phyloP scores from a whole-genome alignment of 2,113 vertebrate genomes.

The Syngnathoides biaculeatus region DNA sequence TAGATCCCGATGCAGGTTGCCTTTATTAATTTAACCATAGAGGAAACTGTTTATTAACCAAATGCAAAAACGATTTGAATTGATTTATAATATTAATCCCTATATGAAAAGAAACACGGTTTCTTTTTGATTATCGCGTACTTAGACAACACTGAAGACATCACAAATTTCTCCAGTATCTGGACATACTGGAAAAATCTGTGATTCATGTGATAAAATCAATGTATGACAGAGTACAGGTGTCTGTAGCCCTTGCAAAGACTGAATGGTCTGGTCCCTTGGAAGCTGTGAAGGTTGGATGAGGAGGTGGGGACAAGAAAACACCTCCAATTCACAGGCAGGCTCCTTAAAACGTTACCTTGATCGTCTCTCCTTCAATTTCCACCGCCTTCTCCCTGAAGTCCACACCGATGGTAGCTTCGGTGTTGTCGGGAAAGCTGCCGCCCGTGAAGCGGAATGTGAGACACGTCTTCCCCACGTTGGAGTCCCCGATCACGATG shows the following conservation, averaged over 20 bases:
- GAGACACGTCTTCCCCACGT: constrained; percentile 95
- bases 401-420: constrained; percentile 96
- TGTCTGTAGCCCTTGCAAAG: background rate
- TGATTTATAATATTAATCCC: background rate
- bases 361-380: constrained; percentile 93
- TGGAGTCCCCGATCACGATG: constrained; percentile 96
- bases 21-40: background rate
- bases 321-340: constrained; percentile 24
- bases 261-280: background rate
- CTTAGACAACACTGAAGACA: background rate
- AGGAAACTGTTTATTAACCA: background rate
- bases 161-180: no score
- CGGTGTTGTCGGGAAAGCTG: constrained; percentile 89
- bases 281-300: constrained; percentile 3
- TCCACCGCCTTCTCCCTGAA: constrained; percentile 96
- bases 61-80: background rate
- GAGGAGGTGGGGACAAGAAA: constrained; percentile 1
- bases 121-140: background rate
- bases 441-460: constrained; percentile 96
- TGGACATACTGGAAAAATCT: background rate
- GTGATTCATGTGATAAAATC: background rate
- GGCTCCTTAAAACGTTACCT: constrained; percentile 73
- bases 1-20: no score
- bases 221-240: background rate
- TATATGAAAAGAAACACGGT: background rate